A percentile compares a stretch with the other conserved stretches of the same genome.
Conservation (phyloP, 2,888 invertebrate genomes). For the Lapara coniferarum region DNA sequence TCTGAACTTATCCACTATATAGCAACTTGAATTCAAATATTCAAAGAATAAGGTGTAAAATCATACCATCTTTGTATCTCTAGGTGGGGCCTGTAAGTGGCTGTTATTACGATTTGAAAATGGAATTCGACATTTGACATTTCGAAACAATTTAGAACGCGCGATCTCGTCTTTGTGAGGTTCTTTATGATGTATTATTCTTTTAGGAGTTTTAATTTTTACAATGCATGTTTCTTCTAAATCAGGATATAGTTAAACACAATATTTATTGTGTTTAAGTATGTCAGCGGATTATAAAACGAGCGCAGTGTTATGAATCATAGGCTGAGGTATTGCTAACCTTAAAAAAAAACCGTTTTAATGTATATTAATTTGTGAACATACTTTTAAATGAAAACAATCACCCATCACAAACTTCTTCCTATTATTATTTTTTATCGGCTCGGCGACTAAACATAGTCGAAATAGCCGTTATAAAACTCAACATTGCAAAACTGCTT, state of each 20-base stretch:
- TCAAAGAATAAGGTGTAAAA: slow-evolving; percentile 1
- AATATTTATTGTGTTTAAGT: background rate
- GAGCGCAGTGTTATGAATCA: background rate
- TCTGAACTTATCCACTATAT: too few relatives aligned
- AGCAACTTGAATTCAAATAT: slow-evolving; percentile 29
- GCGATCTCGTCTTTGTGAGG: slow-evolving; percentile 30
- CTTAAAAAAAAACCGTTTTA: too few relatives aligned
- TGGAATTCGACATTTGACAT: slow-evolving; percentile 60
- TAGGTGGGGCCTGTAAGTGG: slow-evolving; percentile 41
- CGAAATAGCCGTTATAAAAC: too few relatives aligned
- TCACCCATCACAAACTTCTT: too few relatives aligned
- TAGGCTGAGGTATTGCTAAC: background rate
- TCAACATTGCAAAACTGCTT: too few relatives aligned
- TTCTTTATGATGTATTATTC: slow-evolving; percentile 32
- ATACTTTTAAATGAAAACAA: too few relatives aligned
- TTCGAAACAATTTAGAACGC: slow-evolving; percentile 44
- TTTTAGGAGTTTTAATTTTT: slow-evolving; percentile 22
- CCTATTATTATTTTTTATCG: too few relatives aligned
- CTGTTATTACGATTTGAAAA: slow-evolving; percentile 53
- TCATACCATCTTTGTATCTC: slow-evolving; percentile 15
- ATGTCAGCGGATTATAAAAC: background rate
- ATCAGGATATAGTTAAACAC: slow-evolving; percentile 11
- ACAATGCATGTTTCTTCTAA: background rate
- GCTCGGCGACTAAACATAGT: too few relatives aligned
- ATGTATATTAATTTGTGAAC: too few relatives aligned